Evolutionary conservation across 92 coral and sea anemone species (phyloP).

Genomic region (Epizoanthus rinbou): DNA sequence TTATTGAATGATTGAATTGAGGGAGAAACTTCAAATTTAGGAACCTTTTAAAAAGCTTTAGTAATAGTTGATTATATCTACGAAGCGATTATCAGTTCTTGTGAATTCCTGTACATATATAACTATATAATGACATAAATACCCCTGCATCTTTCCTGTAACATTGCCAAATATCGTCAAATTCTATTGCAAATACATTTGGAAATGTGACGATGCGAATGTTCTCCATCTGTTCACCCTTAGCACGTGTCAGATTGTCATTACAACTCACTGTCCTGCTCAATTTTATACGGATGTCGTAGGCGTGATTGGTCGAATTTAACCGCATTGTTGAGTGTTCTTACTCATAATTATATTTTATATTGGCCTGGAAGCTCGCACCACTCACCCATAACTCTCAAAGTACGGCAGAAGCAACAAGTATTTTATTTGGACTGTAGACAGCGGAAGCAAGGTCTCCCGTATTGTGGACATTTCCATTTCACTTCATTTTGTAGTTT

Average conservation of each 20-base stretch:
- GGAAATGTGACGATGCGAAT: conserved; percentile 13
- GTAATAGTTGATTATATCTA: too few species aligned
- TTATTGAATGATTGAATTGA: too few species aligned
- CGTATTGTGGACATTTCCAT: background rate
- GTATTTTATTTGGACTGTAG: background rate
- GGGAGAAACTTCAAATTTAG: too few species aligned
- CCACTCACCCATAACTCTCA: conserved; percentile 23
- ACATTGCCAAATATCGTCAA: background rate
- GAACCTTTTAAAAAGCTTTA: too few species aligned
- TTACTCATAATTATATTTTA: background rate
- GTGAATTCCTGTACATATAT: too few species aligned
- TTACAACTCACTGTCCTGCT: background rate
- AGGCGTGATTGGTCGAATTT: conserved; percentile 20
- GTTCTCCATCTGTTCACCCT: conserved; percentile 30
- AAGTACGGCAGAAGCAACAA: background rate
- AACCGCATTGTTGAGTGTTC: conserved; percentile 24
- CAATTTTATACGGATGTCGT: background rate
- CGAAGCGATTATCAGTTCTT: too few species aligned
- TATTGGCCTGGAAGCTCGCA: background rate
- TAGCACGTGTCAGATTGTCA: conserved; percentile 12
- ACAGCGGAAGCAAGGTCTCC: background rate
- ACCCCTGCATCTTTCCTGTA: background rate
- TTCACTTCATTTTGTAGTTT: background rate
- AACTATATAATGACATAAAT: too few species aligned
- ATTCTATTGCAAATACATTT: background rate